Base-by-base conservation (phyloP, 2,888 invertebrate species). In the Thereva nobilitata region DNA sequence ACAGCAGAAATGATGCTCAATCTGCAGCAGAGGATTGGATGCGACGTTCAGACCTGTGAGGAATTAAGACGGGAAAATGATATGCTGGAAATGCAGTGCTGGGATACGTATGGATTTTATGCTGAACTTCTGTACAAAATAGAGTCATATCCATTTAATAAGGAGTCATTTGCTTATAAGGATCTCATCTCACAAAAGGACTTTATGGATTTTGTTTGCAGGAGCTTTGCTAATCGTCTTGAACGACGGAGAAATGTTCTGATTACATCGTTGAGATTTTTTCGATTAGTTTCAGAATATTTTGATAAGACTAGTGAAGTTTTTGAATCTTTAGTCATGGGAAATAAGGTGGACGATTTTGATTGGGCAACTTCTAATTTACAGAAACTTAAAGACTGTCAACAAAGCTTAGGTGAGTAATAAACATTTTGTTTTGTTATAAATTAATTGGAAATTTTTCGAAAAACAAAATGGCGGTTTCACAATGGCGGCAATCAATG, bases 181-280 rank as follows among this genome's bases (percentile, higher is more conserved):
- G 90, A 91, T 77, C 80, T 92, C 55, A 81, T 86, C 69, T 87
- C 89, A 1, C 89, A 90, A 74, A 84, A 88, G 70, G 90, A 91
- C 75, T 91, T 91, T 76, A 91, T 92, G 89, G 90, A 92, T 79
- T 90, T 89, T 69, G 88, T 91, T 0, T 91, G 90, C 73, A 85
- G 89, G 67, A 89, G 89, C 74, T 92, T 91, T 76, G 90, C 91
- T 0, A 86, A 86, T 40, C 83, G 92, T 9, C 81, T 92, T 65
- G 91, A 92, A 75, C 83, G 89, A 47, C 81, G 92, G 47, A 83
- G 90, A 67, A 91, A 89, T 75, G 84, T 91, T 52, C 81, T 92
- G 44, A 89, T 90, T 70, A 89, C 89, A 9, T 90, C 91, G 8
- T 83, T 89, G 72, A 81, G 90, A 72, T 92, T 92, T 80, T 91